Conservation (phyloP, 2,113 vertebrate species). For the Eolophus roseicapilla region DNA sequence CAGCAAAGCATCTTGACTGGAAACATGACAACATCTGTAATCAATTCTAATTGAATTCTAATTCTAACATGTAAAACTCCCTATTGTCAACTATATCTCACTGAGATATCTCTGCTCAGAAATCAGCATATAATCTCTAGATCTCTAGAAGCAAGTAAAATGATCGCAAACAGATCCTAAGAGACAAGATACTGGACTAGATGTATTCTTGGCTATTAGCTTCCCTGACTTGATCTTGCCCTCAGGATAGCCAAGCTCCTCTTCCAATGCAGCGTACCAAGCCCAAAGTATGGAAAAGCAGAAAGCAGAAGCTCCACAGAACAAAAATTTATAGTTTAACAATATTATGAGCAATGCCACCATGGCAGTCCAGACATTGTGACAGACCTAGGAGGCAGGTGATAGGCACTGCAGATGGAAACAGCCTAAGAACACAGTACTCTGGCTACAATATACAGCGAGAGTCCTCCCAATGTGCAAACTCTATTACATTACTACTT, state of each 20-base stretch:
- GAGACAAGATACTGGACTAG: not conserved
- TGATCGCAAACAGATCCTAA: not conserved
- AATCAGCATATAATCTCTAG: not conserved
- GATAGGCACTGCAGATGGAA: not conserved
- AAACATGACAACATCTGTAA: not conserved
- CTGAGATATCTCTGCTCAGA: not conserved
- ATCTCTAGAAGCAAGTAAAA: not conserved
- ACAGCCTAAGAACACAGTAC: not conserved
- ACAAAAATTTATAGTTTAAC: not conserved
- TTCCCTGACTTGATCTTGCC: rapidly evolving
- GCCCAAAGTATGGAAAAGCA: not conserved
- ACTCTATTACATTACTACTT: not conserved
- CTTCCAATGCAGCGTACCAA: rapidly evolving
- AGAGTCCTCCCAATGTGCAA: not conserved
- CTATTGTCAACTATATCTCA: not conserved
- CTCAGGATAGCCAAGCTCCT: not conserved
- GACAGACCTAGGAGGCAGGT: not conserved
- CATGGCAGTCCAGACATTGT: rapidly evolving
- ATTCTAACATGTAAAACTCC: not conserved
- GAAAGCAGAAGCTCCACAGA: not conserved
- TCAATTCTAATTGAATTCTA: not conserved
- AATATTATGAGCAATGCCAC: not conserved
- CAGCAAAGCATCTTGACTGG: not conserved
- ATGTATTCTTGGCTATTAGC: not conserved
- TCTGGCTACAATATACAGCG: not conserved